These are phyloP conservation scores for Plemyria rubiginata DNA, from an alignment of 2,888 invertebrate genomes.

Conservation along the genomic window DNA sequence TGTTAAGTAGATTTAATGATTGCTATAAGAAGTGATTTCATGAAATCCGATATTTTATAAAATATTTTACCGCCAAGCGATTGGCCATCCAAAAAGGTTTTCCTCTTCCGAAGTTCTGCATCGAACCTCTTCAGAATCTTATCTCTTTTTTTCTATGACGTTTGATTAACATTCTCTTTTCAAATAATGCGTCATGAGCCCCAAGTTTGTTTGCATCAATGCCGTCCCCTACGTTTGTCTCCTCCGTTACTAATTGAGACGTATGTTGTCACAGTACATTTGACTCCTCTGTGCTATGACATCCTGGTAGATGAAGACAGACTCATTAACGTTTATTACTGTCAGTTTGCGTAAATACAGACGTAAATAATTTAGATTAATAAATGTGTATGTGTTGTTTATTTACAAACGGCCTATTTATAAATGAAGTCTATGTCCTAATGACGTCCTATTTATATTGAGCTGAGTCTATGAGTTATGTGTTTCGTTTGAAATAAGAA, in stretches of 20 bases:
- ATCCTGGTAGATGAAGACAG: constrained; percentile 46
- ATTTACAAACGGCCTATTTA: constrained; percentile 19
- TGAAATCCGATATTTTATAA: no score
- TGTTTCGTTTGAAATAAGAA: constrained; percentile 20
- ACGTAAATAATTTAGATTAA: constrained; percentile 25
- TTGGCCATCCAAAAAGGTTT: no score
- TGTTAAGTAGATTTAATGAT: no score
- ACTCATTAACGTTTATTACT: constrained; percentile 42
- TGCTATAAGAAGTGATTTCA: no score
- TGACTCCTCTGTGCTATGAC: constrained; percentile 50
- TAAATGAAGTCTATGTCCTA: constrained; percentile 17
- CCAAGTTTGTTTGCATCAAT: constrained; percentile 44
- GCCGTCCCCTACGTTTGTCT: constrained; percentile 58
- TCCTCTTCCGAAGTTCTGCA: no score
- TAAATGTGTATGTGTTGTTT: constrained; percentile 23
- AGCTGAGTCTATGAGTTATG: constrained; percentile 17
- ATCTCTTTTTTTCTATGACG: no score
- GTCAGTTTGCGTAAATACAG: constrained; percentile 36
- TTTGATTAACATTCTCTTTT: no score
- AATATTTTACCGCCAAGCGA: no score
- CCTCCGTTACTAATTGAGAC: constrained; percentile 76
- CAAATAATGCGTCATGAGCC: background rate
- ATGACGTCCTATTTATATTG: constrained; percentile 18
- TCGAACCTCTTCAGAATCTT: no score
- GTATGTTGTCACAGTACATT: constrained; percentile 66